Conservation (phyloP, 2,113 vertebrate genomes). For the Strix uralensis region DNA sequence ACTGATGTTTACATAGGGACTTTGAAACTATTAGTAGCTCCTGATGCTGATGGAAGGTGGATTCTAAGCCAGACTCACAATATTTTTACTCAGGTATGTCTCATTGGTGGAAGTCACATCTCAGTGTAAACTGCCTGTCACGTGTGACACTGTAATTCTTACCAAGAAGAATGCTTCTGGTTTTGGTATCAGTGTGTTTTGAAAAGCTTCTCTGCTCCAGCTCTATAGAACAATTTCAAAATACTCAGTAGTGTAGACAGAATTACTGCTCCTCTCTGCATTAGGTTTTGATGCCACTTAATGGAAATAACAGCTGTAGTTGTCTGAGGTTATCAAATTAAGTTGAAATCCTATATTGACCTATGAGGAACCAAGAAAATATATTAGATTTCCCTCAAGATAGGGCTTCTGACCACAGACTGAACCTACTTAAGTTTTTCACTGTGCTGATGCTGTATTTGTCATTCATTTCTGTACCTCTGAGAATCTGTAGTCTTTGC, state of each 20-base stretch:
- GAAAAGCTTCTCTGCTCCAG: not conserved
- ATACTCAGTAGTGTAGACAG: not conserved
- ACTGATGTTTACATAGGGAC: constrained; percentile 95
- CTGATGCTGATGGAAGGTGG: constrained; percentile 94
- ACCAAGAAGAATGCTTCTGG: not conserved
- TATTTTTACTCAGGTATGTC: constrained; percentile 95
- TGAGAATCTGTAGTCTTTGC: not conserved
- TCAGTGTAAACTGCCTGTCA: not conserved
- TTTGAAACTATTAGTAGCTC: constrained; percentile 90
- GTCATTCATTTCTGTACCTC: not conserved
- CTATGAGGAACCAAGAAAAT: not conserved
- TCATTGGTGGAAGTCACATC: not conserved
- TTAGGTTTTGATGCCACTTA: not conserved
- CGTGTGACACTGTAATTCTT: not conserved
- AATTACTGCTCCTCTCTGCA: not conserved
- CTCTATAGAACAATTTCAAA: not conserved
- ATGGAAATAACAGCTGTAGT: not conserved
- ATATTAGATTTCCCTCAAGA: not conserved
- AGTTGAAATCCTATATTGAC: not conserved
- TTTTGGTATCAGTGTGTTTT: not conserved
- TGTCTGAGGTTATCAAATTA: not conserved
- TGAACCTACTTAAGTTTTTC: not conserved
- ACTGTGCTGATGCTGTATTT: not conserved
- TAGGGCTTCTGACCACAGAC: not conserved
- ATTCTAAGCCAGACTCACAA: constrained; percentile 97